A percentile compares a stretch with the other conserved stretches of the same genome.
Evolutionary conservation across 2,888 invertebrate species (phyloP).

Genomic region (Orchesella flavescens): DNA sequence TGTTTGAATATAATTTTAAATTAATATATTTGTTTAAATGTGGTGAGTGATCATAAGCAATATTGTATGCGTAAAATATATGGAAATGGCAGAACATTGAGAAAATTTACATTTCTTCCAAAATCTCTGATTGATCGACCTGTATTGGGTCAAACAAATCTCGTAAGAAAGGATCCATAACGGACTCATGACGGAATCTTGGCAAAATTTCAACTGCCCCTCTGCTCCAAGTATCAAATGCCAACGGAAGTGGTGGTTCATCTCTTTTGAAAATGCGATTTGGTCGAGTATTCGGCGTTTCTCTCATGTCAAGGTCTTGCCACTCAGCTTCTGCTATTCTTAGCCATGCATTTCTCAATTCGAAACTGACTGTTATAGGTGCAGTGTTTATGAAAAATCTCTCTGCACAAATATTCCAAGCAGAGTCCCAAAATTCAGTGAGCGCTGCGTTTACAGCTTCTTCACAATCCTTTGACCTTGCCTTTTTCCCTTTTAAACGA

Average conservation of each 20-base stretch:
- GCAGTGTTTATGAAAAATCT: slow-evolving; percentile 56
- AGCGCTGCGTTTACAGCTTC: neutral
- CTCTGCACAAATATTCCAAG: slow-evolving; percentile 56
- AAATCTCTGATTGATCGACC: no score
- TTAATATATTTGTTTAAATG: no score
- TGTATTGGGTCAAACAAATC: neutral
- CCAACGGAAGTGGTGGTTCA: slow-evolving; percentile 53
- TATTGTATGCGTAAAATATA: no score
- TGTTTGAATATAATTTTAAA: no score
- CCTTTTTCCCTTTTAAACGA: slow-evolving; percentile 2
- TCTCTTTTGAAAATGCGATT: slow-evolving; percentile 46
- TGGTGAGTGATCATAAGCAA: no score
- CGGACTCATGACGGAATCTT: slow-evolving; percentile 26
- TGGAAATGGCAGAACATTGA: no score
- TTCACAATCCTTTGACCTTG: neutral
- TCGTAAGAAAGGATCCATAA: slow-evolving; percentile 51
- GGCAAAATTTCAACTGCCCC: slow-evolving; percentile 58
- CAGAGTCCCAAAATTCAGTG: slow-evolving; percentile 50
- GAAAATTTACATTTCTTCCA: no score
- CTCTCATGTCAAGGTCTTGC: slow-evolving; percentile 46
- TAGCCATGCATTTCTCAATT: slow-evolving; percentile 63
- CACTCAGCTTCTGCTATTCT: slow-evolving; percentile 58
- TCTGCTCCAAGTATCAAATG: slow-evolving; percentile 60
- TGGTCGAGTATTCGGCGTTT: neutral
- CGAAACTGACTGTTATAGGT: slow-evolving; percentile 32